Evolutionary conservation across 2,888 invertebrate species (phyloP), one percentile per base, ranked within the genome.

Genomic region (Epinotia demarniana): DNA sequence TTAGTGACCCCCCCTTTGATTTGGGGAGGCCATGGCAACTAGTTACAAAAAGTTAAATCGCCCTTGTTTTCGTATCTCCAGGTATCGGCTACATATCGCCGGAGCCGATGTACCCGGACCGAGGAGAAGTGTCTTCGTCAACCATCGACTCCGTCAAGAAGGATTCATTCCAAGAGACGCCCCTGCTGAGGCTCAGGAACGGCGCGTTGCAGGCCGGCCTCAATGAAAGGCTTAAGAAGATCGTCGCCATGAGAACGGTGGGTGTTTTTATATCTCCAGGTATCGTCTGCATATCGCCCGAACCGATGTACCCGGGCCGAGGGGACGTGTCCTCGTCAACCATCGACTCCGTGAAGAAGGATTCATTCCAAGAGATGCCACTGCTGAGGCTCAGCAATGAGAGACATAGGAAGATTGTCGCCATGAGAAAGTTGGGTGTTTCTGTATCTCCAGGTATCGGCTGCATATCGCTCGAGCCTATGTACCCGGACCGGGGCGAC

Each of bases 151-250:
- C 69, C 3, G 19, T 61, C 27, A 91, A 89, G 77, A 90, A 88
- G 46, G 85, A 75, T 16, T 6, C 49, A 13, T 43, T 77, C 69
- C 80, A 83, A 74, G 89, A 88, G 43, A 94, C 93, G 57, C 94
- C 94, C 1, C 85, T 96, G 49, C 89, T 96, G 83, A 89, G 95
- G 81, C 90, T 96, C 66, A 91, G 95, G 81, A 97, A 97, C 81
- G 97, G 97, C 39, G 96, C 96, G 63, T 88, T 97, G 46, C 96
- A 96, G 81, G 94, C 95, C 5, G 96, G 96, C 0, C 94, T 97
- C 23, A 94, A 94, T 68, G 94, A 95, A 77, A 92, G 95, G 80
- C 91, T 97, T 70, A 93, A 93, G 61, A 94, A 95, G 81, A 90
- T 94, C 83, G 95, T 90, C 79, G 90, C 88, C 81, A 92, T 87